These are phyloP conservation scores for Rotaria sp. DNA, from an alignment of 2,888 invertebrate species.

Conservation along the genomic window DNA sequence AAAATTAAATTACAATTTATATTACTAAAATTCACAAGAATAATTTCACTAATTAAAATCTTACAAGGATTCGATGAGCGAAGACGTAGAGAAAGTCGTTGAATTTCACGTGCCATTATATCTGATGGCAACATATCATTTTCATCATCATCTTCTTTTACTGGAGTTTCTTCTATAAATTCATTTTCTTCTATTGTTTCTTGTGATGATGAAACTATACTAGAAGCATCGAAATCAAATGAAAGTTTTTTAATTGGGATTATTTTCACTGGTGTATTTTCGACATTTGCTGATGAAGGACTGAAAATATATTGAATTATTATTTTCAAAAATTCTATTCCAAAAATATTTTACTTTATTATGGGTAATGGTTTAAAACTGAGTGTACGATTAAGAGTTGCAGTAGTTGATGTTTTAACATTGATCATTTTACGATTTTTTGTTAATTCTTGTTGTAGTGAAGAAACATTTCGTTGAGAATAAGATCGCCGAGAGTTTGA, in stretches of 20 bases:
- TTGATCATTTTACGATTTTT: conserved; percentile 4
- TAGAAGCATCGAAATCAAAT: neutral
- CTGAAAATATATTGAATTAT: neutral
- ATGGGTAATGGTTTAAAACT: neutral
- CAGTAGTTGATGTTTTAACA: neutral
- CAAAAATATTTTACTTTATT: neutral
- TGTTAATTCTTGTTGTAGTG: neutral
- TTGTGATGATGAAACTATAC: neutral
- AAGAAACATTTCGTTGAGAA: neutral
- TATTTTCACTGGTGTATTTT: neutral
- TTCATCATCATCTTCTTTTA: neutral
- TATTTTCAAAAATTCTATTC: neutral
- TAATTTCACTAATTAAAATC: neutral
- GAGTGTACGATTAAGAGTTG: neutral
- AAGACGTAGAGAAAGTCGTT: neutral
- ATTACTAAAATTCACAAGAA: no score
- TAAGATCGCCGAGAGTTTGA: neutral
- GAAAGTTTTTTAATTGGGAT: neutral
- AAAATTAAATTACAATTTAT: neutral
- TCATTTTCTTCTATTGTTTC: neutral
- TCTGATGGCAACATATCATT: neutral
- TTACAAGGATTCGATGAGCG: neutral
- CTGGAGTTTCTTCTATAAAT: neutral
- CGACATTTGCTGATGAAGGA: neutral
- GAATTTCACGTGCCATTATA: conserved; percentile 14